Evolutionary conservation across 2,797 vertebrate genomes (phyloP), one percentile per base, ranked within the genome.

Genomic region (Pipistrellus pipistrellus): DNA sequence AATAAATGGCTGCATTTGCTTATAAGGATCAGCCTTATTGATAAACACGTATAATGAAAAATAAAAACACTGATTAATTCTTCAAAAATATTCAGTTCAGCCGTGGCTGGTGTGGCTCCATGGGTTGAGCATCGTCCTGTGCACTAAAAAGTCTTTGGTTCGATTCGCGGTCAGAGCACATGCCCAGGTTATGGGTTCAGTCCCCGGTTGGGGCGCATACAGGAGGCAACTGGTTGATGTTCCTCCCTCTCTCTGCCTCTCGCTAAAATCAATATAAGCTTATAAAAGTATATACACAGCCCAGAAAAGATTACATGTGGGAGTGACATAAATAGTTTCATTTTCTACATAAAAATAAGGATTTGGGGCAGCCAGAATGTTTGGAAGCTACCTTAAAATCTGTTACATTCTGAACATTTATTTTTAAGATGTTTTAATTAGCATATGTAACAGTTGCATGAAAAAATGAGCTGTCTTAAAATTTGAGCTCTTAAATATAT

Each of bases 341-440:
- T 96, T 75, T 80, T 94, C 82, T 93, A 48, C 92, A 90, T 91
- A 96, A 97, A 97, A 97, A 97, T 95, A 97, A 97, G 97, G 81
- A 93, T 95, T 95, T 96, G 71, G 96, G 95, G 82, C 96, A 96
- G 94, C 80, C 93, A 96, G 73, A 95, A 80, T 85, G 98, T 94
- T 95, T 94, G 95, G 87, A 80, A 95, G 82, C 95, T 96, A 96
- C 95, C 96, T 96, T 96, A 96, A 97, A 96, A 90, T 97, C 87
- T 97, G 90, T 91, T 93, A 94, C 85, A 96, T 97, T 93, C 81
- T 88, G 93, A 97, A 97, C 93, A 96, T 96, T 90, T 97, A 97
- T 97, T 97, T 97, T 97, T 97, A 95, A 96, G 97, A 93, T 93
- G 75, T 93, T 96, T 96, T 91, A 96, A 96, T 96, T 95, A 96